Evolutionary conservation across 2,113 vertebrate species (phyloP), one percentile per base, ranked within the genome.

Genomic region (Perca schrenkii): DNA sequence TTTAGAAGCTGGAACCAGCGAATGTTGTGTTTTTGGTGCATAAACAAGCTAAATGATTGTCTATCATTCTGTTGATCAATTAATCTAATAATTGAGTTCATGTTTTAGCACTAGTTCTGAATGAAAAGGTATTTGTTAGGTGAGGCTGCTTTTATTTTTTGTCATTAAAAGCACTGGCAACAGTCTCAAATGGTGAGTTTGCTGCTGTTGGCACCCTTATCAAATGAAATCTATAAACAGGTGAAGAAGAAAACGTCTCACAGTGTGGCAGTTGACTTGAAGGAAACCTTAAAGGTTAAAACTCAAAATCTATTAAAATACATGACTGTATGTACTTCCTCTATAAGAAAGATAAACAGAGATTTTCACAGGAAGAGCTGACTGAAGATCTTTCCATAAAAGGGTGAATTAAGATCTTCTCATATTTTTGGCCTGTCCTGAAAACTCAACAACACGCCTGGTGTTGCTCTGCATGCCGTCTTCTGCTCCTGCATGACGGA

Each of bases 401-500:
- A 43, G 40, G 40, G 8, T 40, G 8, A 2, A 10, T 40, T 40
- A 40, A 40, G 36, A 43, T 40, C 36, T 40, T 40, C 36, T 56
- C 16, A 58, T 21, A 43, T 64, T n/a, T 11, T 22, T 16, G 7
- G 2, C n/a, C 66, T 43, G 16, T 71, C 67, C 52, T 80, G 60
- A 47, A 22, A 62, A 28, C 46, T 40, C 49, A 11, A 13, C 43
- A n/a, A 11, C 31, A 17, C 10, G 12, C 71, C 62, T 52, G 13
- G 17, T 1, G 56, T 47, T 15, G 14, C 58, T 22, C 76, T 71
- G 70, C 85, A 84, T 67, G 46, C 53, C 58, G 2, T 12, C 72
- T 8, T 74, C 71, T 57, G 80, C 77, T 75, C n/a, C 61, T 89
- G 92, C 92, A 93, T 93, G 92, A 76, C 66, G 63, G 77, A 65